phyloP scores from a whole-genome alignment of 2,797 vertebrate genomes.

The Crocidura indochinensis region DNA sequence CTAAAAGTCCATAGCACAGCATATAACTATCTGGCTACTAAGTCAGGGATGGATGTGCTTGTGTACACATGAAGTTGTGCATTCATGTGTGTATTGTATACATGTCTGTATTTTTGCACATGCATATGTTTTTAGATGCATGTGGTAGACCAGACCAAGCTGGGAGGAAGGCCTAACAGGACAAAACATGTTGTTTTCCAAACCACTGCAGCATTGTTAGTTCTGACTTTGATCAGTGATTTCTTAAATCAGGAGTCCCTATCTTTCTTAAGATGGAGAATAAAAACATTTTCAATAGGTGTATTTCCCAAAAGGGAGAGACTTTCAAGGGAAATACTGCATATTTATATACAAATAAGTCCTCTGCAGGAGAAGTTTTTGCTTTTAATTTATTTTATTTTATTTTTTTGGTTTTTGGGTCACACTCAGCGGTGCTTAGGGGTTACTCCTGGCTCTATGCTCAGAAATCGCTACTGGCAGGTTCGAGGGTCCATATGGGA shows the following conservation, averaged over 20 bases:
- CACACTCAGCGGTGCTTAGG: too few species aligned
- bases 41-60: background rate
- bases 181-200: background rate
- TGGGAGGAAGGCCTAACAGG: background rate
- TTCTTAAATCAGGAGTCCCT: conserved; percentile 67
- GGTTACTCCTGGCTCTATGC: too few species aligned
- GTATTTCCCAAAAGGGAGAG: background rate
- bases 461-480: too few species aligned
- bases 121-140: accelerated
- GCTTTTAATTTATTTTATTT: too few species aligned
- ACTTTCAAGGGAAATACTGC: conserved; percentile 9
- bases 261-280: conserved; percentile 47
- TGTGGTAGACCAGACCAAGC: background rate
- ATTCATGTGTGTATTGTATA: background rate
- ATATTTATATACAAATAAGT: conserved; percentile 45
- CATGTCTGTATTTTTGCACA: too few species aligned
- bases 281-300: conserved; percentile 60
- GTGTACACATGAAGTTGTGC: background rate
- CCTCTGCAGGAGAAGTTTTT: too few species aligned
- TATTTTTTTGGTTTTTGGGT: too few species aligned
- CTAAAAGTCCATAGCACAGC: background rate
- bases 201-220: background rate
- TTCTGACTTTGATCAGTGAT: background rate
- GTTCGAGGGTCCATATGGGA: too few species aligned
- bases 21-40: background rate